A percentile compares a stretch with the other conserved stretches of the same genome.
These are phyloP conservation scores for Macropodus opercularis DNA, from an alignment of 2,797 vertebrate genomes.

Conservation along the genomic window DNA sequence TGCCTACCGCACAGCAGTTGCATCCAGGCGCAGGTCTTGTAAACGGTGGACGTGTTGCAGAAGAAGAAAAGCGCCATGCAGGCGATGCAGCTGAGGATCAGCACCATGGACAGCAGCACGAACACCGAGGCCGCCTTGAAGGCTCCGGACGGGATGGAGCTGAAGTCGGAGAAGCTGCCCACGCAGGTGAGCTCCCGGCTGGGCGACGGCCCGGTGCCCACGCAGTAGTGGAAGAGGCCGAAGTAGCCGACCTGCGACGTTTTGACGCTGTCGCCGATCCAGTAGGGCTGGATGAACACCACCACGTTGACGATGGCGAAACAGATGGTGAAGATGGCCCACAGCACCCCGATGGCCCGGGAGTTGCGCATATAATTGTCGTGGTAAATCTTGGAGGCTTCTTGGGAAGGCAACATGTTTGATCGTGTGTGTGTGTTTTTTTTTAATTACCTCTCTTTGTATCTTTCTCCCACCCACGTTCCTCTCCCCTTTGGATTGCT, in stretches of 20 bases:
- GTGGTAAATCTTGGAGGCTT: slow-evolving; percentile 95
- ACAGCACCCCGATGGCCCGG: slow-evolving; percentile 93
- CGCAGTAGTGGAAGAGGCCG: slow-evolving; percentile 96
- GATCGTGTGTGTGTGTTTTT: slow-evolving; percentile 17
- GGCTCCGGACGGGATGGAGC: slow-evolving; percentile 93
- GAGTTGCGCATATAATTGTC: slow-evolving; percentile 96
- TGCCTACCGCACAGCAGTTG: slow-evolving; percentile 95
- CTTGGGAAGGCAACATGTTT: slow-evolving; percentile 95
- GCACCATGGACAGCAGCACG: slow-evolving; percentile 97
- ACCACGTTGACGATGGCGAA: slow-evolving; percentile 98
- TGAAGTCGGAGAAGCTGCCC: slow-evolving; percentile 95
- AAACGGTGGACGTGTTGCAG: slow-evolving; percentile 98
- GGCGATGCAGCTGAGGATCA: slow-evolving; percentile 95
- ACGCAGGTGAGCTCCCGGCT: slow-evolving; percentile 91
- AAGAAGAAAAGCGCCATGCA: slow-evolving; percentile 98
- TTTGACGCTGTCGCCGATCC: slow-evolving; percentile 97
- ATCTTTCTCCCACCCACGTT: slow-evolving; percentile 29
- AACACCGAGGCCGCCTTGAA: slow-evolving; percentile 95
- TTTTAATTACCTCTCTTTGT: slow-evolving; percentile 3
- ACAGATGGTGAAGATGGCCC: slow-evolving; percentile 98
- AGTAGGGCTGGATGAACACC: slow-evolving; percentile 98
- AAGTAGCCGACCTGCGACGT: slow-evolving; percentile 95
- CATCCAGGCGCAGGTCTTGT: slow-evolving; percentile 99
- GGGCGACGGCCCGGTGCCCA: slow-evolving; percentile 87
- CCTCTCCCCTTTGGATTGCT: slow-evolving; percentile 20